Evolutionary conservation across 2,888 invertebrate genomes (phyloP).

Genomic region (Eristalis arbustorum): DNA sequence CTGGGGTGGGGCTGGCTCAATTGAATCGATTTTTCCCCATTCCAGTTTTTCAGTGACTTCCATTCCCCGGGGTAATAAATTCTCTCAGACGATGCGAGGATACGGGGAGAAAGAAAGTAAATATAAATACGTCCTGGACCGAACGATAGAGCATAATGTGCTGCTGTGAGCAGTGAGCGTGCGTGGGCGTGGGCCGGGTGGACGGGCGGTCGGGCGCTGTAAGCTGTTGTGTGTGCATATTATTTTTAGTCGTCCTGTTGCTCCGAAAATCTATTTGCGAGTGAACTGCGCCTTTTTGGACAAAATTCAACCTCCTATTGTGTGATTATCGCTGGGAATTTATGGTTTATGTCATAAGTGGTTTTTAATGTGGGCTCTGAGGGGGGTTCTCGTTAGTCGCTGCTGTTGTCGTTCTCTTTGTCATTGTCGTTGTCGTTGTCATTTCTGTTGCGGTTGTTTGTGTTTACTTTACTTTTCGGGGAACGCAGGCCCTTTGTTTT

Average conservation of each 20-base stretch:
- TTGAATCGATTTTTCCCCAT: constrained; percentile 51
- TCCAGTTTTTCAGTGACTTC: constrained; percentile 23
- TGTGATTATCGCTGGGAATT: constrained; percentile 61
- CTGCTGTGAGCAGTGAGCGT: neutral
- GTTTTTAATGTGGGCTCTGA: constrained; percentile 56
- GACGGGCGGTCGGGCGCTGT: too few relatives aligned
- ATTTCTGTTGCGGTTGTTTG: constrained; percentile 8
- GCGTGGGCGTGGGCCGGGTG: neutral
- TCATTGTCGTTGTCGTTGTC: neutral
- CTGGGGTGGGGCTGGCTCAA: constrained; percentile 1
- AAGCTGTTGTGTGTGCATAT: neutral
- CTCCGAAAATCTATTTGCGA: constrained; percentile 48
- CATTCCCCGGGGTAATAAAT: constrained; percentile 47
- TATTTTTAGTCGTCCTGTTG: constrained; percentile 44
- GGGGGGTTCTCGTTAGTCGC: neutral
- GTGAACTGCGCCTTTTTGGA: constrained; percentile 19
- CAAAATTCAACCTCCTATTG: constrained; percentile 53
- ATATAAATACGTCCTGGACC: neutral
- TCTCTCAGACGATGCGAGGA: constrained; percentile 18
- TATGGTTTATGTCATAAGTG: constrained; percentile 67
- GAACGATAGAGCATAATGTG: neutral
- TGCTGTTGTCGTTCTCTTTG: neutral
- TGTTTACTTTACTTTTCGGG: constrained; percentile 21
- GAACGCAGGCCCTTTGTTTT: neutral
- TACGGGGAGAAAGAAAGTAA: neutral